A percentile compares a stretch with the other conserved stretches of the same genome.
phyloP scores from a whole-genome alignment of 2,797 vertebrate species.

The Clarias fuscus region DNA sequence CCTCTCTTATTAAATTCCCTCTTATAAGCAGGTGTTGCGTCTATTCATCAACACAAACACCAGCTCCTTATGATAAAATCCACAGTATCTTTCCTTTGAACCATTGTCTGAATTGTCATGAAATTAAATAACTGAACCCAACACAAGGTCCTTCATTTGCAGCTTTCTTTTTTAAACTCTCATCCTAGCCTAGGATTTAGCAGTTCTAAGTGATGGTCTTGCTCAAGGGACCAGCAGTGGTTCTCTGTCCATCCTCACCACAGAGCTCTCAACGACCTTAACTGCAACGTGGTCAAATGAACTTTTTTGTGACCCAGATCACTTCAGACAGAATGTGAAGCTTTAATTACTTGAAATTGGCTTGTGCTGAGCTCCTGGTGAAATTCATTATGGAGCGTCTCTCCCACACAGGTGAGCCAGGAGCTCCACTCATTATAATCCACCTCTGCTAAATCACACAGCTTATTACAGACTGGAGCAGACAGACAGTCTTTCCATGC shows the following conservation, averaged over 20 bases:
- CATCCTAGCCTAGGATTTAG: background rate
- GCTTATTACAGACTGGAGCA: conserved; percentile 20
- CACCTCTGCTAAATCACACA: conserved; percentile 25
- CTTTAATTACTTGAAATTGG: conserved; percentile 9
- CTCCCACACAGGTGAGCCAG: conserved; percentile 28
- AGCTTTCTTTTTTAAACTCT: background rate
- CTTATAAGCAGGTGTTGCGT: background rate
- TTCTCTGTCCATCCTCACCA: background rate
- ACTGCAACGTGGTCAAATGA: background rate
- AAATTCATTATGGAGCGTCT: conserved; percentile 7
- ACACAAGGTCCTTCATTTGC: background rate
- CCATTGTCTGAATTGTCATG: background rate
- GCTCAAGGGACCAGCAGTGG: background rate
- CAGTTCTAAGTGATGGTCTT: background rate
- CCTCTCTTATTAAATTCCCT: background rate
- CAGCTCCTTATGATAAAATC: background rate
- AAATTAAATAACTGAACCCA: background rate
- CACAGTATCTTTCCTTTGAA: background rate
- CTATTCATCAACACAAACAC: background rate
- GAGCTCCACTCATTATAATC: conserved; percentile 30
- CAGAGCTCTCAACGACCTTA: background rate
- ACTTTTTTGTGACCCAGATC: background rate
- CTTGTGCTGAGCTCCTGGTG: background rate
- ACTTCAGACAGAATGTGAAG: conserved; percentile 5
- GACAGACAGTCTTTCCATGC: background rate